A percentile compares a stretch with the other conserved stretches of the same genome.
phyloP scores from a whole-genome alignment of 2,113 vertebrate species.

The Caretta caretta region DNA sequence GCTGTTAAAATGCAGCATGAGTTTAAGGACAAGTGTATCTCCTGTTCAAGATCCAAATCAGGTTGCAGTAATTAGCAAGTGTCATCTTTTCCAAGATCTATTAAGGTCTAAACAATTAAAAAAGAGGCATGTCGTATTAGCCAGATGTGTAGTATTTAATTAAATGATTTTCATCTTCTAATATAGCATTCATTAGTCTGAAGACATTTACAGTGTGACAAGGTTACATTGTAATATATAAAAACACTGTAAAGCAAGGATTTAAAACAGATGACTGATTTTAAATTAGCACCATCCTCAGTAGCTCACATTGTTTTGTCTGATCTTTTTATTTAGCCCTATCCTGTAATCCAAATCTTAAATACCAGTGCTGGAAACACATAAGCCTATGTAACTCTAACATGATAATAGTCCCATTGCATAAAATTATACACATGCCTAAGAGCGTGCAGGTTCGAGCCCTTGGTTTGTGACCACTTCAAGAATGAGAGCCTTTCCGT shows the following conservation, averaged over 20 bases:
- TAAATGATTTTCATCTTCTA: neutral
- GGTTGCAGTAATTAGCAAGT: neutral
- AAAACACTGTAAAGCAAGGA: neutral
- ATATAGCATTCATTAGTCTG: neutral
- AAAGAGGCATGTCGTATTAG: neutral
- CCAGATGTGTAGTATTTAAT: neutral
- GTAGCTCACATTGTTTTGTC: neutral
- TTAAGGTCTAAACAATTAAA: too few species aligned
- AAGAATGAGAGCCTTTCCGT: neutral
- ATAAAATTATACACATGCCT: neutral
- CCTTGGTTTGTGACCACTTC: neutral
- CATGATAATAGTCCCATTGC: neutral
- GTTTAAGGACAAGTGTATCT: neutral
- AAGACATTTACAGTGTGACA: neutral
- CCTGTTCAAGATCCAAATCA: neutral
- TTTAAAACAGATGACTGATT: neutral
- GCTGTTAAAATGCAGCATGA: neutral
- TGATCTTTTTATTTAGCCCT: neutral
- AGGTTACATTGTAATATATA: neutral
- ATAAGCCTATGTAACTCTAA: neutral
- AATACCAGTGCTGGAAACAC: neutral
- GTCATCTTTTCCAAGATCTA: neutral
- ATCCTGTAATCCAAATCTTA: accelerated
- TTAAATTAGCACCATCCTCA: neutral
- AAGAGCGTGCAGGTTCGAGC: neutral